A percentile compares a stretch with the other conserved stretches of the same genome.
Conservation (phyloP, 37 sponge, comb jelly and placozoan genomes). For the Crambe crambe region DNA sequence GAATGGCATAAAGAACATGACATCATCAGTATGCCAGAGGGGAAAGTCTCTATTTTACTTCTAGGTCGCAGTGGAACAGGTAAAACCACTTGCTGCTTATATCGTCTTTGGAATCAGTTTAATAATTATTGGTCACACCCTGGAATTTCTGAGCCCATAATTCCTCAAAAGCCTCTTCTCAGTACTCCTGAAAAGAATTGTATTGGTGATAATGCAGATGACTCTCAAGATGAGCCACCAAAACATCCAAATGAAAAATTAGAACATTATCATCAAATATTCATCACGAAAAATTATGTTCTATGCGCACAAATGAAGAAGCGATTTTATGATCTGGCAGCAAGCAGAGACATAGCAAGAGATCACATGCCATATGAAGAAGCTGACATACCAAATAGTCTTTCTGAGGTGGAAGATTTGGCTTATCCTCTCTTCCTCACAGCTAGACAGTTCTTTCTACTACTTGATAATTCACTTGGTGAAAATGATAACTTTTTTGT, state of each 20-base stretch:
- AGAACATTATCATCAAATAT: slow-evolving; percentile 78
- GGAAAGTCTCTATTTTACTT: slow-evolving; percentile 42
- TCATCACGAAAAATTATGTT: slow-evolving; percentile 82
- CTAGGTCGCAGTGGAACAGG: slow-evolving; percentile 90
- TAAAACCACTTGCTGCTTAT: slow-evolving; percentile 84
- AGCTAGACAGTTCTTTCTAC: slow-evolving; percentile 61
- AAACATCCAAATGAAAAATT: neutral
- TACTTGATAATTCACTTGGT: slow-evolving; percentile 73
- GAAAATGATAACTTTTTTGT: slow-evolving; percentile 42
- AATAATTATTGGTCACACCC: slow-evolving; percentile 55
- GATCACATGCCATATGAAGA: slow-evolving; percentile 38
- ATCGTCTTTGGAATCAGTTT: slow-evolving; percentile 75
- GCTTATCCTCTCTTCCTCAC: slow-evolving; percentile 80
- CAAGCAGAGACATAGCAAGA: neutral
- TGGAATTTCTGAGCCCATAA: slow-evolving; percentile 6
- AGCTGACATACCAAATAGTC: neutral
- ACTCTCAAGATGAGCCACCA: neutral
- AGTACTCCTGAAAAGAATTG: neutral
- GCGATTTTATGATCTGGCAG: slow-evolving; percentile 68
- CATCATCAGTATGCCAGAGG: slow-evolving; percentile 54
- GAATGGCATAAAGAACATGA: slow-evolving; percentile 76
- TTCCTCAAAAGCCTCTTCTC: slow-evolving; percentile 7
- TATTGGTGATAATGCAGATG: slow-evolving; percentile 6
- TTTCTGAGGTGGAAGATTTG: slow-evolving; percentile 21
- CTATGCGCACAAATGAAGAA: slow-evolving; percentile 74